Evolutionary conservation across 1,140 invertebrate species (phyloP).

Genomic region (Drosophila nasuta): DNA sequence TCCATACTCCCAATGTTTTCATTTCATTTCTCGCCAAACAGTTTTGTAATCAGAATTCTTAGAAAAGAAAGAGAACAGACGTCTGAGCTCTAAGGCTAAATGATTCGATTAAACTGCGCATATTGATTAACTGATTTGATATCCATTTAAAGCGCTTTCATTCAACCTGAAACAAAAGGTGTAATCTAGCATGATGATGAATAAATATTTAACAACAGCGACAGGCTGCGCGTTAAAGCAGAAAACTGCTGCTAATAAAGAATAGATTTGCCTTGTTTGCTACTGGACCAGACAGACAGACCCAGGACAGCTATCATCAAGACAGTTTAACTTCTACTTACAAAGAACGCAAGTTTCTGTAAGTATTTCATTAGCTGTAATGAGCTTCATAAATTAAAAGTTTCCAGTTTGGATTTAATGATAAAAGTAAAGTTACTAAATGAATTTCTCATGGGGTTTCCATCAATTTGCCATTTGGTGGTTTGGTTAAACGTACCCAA

Average conservation of each 20-base stretch:
- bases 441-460: slow-evolving; percentile 19
- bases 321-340: background rate
- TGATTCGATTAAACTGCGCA: slow-evolving; percentile 30
- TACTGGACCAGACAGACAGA: background rate
- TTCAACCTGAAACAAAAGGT: slow-evolving; percentile 51
- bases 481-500: background rate
- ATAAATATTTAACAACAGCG: slow-evolving; percentile 39
- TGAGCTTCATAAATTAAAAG: slow-evolving; percentile 21
- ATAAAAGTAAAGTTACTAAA: slow-evolving; percentile 18
- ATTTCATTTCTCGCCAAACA: slow-evolving; percentile 7
- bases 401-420: slow-evolving; percentile 1
- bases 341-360: background rate
- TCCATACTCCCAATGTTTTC: background rate
- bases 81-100: slow-evolving; percentile 3
- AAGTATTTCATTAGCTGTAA: slow-evolving; percentile 23
- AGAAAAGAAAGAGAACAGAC: background rate
- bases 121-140: slow-evolving; percentile 47
- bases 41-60: slow-evolving; percentile 14
- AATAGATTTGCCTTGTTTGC: slow-evolving; percentile 7
- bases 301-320: too few relatives aligned
- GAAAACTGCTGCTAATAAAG: slow-evolving; percentile 27
- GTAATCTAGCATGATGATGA: slow-evolving; percentile 43
- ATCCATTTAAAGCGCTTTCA: slow-evolving; percentile 21
- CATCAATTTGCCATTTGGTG: slow-evolving; percentile 19
- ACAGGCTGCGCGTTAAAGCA: slow-evolving; percentile 13